A percentile compares a stretch with the other conserved stretches of the same genome.
Evolutionary conservation across 2,888 invertebrate genomes (phyloP).

Genomic region (Aquatica leii): DNA sequence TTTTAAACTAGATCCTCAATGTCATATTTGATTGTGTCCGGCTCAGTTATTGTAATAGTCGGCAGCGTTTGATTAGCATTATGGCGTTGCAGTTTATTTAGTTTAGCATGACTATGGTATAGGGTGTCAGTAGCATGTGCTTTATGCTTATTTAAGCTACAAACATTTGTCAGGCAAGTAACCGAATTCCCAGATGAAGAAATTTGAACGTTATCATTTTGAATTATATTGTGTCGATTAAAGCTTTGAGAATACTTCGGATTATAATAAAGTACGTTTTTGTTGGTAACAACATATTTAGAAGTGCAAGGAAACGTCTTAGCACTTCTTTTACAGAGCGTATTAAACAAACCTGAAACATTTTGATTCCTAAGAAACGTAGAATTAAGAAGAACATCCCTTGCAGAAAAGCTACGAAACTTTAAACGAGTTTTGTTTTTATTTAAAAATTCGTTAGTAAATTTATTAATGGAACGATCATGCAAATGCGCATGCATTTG

Average conservation of each 20-base stretch:
- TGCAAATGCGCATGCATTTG: constrained; percentile 17
- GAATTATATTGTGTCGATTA: neutral
- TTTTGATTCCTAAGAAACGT: constrained; percentile 9
- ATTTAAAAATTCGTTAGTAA: constrained; percentile 10
- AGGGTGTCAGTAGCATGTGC: neutral
- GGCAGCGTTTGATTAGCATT: neutral
- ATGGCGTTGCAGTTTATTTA: neutral
- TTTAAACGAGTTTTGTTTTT: constrained; percentile 2
- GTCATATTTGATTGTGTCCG: constrained; percentile 12
- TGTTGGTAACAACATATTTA: constrained; percentile 21
- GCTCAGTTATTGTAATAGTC: neutral
- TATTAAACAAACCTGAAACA: constrained; percentile 16
- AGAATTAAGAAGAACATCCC: constrained; percentile 2
- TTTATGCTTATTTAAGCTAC: neutral
- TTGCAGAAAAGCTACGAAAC: constrained; percentile 13
- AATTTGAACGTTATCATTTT: too few relatives aligned
- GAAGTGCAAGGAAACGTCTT: constrained; percentile 27
- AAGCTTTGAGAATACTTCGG: constrained; percentile 19
- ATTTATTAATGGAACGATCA: constrained; percentile 1
- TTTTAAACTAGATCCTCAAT: constrained; percentile 30
- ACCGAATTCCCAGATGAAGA: neutral
- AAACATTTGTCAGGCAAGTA: neutral
- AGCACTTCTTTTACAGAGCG: constrained; percentile 9
- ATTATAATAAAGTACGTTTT: constrained; percentile 13
- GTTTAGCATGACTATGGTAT: neutral